phyloP scores from a whole-genome alignment of 2,113 vertebrate genomes.

The Caretta caretta region DNA sequence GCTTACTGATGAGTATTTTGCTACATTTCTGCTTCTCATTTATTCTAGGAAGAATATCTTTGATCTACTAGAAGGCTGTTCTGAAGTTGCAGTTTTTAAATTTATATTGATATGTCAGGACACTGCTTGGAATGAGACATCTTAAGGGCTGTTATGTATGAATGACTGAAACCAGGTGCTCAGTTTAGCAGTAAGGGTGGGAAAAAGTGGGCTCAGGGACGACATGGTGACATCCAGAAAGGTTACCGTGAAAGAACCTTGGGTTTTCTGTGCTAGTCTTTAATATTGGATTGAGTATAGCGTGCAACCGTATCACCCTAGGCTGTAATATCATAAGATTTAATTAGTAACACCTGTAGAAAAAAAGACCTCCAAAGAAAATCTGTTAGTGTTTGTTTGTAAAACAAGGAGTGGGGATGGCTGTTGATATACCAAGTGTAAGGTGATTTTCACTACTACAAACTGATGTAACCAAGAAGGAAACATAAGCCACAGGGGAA shows the following conservation, averaged over 20 bases:
- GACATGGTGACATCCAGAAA: neutral
- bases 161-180: neutral
- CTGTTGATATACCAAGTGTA: neutral
- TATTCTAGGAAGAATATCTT: neutral
- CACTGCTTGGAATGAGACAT: neutral
- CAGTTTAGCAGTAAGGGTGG: neutral
- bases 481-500: neutral
- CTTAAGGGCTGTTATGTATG: neutral
- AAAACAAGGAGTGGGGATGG: neutral
- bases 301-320: neutral
- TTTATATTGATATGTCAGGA: neutral
- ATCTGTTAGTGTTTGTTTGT: neutral
- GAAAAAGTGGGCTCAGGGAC: neutral
- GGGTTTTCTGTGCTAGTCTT: neutral
- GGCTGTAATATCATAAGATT: neutral
- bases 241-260: neutral
- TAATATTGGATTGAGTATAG: neutral
- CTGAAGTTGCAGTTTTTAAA: neutral
- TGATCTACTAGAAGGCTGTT: neutral
- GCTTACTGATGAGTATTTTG: neutral
- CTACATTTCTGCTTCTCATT: neutral
- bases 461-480: neutral
- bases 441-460: neutral
- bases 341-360: neutral
- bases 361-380: neutral